phyloP scores from a whole-genome alignment of 2,888 invertebrate genomes.

The Agonopterix alstromeriana region DNA sequence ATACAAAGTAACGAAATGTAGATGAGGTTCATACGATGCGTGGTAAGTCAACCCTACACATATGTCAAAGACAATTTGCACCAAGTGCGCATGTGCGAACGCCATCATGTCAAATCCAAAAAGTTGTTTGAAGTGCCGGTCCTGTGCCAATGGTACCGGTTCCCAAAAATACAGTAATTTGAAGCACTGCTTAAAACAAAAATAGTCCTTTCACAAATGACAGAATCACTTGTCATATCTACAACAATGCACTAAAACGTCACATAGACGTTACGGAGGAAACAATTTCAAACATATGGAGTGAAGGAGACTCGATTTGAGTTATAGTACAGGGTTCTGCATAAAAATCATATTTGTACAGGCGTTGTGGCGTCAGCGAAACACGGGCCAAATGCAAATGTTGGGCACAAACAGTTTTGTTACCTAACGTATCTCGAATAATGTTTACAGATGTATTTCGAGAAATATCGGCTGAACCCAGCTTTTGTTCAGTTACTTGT shows the following conservation, averaged over 20 bases:
- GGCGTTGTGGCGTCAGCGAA: slow-evolving; percentile 18
- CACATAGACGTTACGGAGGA: slow-evolving; percentile 1
- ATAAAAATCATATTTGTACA: slow-evolving; percentile 30
- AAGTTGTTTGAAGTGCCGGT: no score
- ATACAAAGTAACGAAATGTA: no score
- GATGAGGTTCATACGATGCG: no score
- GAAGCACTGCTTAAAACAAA: no score
- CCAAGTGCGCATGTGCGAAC: no score
- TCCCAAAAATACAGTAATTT: no score
- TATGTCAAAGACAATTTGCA: no score
- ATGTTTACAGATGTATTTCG: slow-evolving; percentile 6
- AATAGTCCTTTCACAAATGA: no score
- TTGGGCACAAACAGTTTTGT: slow-evolving; percentile 6
- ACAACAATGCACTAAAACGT: neutral
- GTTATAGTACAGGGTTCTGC: slow-evolving; percentile 16
- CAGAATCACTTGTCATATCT: no score
- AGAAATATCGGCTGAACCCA: neutral
- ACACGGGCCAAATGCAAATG: slow-evolving; percentile 25
- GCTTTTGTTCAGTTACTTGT: neutral
- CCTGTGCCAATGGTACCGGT: no score
- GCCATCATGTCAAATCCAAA: no score
- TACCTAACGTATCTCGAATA: neutral
- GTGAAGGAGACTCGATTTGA: slow-evolving; percentile 9
- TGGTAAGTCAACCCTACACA: no score
- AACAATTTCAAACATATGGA: slow-evolving; percentile 12